phyloP scores from a whole-genome alignment of 2,888 invertebrate species.

The Villa cingulata region DNA sequence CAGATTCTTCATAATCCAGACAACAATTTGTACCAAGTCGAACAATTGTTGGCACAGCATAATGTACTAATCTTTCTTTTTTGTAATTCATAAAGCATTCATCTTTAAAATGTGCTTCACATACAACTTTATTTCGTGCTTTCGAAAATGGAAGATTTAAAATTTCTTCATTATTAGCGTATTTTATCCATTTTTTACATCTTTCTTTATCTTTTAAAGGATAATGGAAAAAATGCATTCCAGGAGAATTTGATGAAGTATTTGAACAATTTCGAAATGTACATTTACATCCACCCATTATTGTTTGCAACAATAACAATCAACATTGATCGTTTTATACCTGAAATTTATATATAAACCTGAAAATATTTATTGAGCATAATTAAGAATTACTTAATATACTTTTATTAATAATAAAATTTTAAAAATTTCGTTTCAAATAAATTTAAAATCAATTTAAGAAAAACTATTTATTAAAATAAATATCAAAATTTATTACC shows the following conservation, averaged over 20 bases:
- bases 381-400: too few species aligned
- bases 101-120: constrained; percentile 40
- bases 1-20: constrained; percentile 22
- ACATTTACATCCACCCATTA: constrained; percentile 43
- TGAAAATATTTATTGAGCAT: too few species aligned
- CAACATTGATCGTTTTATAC: too few species aligned
- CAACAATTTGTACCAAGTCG: constrained; percentile 20
- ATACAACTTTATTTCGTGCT: constrained; percentile 38
- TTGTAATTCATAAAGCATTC: constrained; percentile 38
- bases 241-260: constrained; percentile 29
- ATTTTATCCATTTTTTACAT: constrained; percentile 20
- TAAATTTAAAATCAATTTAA: too few species aligned
- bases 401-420: too few species aligned
- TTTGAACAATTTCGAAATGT: constrained; percentile 39
- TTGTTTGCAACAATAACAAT: too few species aligned
- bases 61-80: constrained; percentile 35
- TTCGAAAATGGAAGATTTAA: constrained; percentile 30
- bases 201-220: constrained; percentile 30
- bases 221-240: constrained; percentile 41
- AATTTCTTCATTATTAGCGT: constrained; percentile 18
- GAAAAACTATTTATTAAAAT: too few species aligned
- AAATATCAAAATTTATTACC: too few species aligned
- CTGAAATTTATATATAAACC: too few species aligned
- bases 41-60: constrained; percentile 37
- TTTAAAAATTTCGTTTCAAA: too few species aligned